Evolutionary conservation across 23 tunicate species (phyloP), one percentile per base, ranked within the genome.

Genomic region (Styela clava): DNA sequence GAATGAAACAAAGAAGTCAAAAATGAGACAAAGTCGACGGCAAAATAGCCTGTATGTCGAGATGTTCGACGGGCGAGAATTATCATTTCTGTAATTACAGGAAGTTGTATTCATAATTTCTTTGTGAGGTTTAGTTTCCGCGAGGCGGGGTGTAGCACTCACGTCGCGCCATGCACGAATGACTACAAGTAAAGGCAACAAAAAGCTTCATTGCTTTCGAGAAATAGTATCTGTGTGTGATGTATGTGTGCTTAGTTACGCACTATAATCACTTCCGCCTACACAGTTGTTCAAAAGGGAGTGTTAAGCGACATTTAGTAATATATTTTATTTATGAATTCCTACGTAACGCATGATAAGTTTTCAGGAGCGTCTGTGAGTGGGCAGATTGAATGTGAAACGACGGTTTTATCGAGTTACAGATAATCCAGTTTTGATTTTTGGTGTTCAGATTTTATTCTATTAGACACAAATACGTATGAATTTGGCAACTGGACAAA

Each of bases 211-310:
- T 7, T 44, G 56, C 56, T 44, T 44, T 44, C 56, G 56, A 44
- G 56, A 44, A 44, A 44, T 44, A 44, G 9, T 44, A 5, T 44
- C 12, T 5, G 56, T 44, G 56, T 44, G 56, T 44, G n/a, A 44
- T 44, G 56, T 44, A 44, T 71, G 77, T 71, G 34, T 32, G 77
- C 35, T 71, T 34, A 22, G 77, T 26, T 34, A 34, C 34, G 77
- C 77, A 34, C 32, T 71, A 71, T 71, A 71, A 71, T 71, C 34
- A 71, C 77, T 71, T 71, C 77, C 77, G 77, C 34, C 77, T 21
- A 71, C 77, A 29, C 77, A 34, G 32, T 71, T 71, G 77, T 33
- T 30, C 34, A 32, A 71, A 26, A 22, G 77, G 56, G 56, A 44
- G 56, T 44, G 56, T 44, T 44, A 44, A 5, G 12, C 56, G 56